Conservation (phyloP, 2,888 invertebrate species). For the Drosophila pegasa region DNA sequence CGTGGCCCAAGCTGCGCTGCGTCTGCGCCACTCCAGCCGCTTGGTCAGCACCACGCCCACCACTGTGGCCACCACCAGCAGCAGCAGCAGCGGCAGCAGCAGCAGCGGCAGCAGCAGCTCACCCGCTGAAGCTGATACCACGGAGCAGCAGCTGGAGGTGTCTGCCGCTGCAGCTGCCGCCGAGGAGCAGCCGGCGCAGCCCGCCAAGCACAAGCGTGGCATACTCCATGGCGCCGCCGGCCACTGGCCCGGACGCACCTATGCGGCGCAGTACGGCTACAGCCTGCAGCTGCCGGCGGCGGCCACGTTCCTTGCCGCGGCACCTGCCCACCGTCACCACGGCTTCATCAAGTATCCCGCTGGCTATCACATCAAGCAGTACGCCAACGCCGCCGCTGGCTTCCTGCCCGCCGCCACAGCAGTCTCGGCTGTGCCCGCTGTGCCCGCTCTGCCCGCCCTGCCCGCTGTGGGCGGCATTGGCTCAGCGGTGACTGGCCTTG, state of each 20-base stretch:
- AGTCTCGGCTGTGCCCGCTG: conserved; percentile 16
- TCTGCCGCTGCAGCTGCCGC: background rate
- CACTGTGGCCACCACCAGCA: conserved; percentile 24
- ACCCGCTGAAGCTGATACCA: conserved; percentile 3
- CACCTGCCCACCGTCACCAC: conserved; percentile 52
- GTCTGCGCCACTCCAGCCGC: conserved; percentile 57
- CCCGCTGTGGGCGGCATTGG: conserved; percentile 22
- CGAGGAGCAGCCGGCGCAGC: conserved; percentile 7
- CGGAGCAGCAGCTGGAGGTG: conserved; percentile 8
- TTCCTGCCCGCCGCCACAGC: conserved; percentile 23
- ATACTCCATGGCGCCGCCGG: conserved; percentile 64
- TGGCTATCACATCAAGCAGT: conserved; percentile 48
- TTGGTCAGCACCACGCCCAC: conserved; percentile 42
- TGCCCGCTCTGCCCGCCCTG: conserved; percentile 26
- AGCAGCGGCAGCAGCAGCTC: background rate
- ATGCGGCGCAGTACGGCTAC: conserved; percentile 82
- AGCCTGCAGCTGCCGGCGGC: conserved; percentile 75
- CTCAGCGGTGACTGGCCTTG: conserved; percentile 36
- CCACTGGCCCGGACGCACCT: conserved; percentile 79
- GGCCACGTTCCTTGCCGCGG: conserved; percentile 58
- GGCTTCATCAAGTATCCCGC: conserved; percentile 57
- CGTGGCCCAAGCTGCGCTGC: conserved; percentile 43
- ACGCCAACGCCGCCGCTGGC: conserved; percentile 27
- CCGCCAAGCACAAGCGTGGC: conserved; percentile 78
- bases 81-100: conserved; percentile 1